Conservation (phyloP, 2,113 vertebrate species). For the Dasyprocta punctata region DNA sequence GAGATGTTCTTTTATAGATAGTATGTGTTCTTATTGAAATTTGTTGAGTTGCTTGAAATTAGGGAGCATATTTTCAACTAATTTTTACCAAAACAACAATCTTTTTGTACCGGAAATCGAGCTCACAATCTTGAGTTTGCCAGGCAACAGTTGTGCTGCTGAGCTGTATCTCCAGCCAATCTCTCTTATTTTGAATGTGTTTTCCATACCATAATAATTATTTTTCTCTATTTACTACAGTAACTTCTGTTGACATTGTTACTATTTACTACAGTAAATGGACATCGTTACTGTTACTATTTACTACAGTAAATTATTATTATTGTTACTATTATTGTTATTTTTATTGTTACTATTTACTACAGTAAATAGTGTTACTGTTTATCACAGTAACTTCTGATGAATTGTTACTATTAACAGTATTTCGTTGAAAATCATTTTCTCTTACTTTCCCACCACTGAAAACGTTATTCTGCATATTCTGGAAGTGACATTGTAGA, state of each 20-base stretch:
- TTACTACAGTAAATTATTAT: neutral
- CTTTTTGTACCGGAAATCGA: neutral
- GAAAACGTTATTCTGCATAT: neutral
- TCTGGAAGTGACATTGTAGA: neutral
- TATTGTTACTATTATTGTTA: neutral
- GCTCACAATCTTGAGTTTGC: too few species aligned
- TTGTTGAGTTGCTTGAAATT: neutral
- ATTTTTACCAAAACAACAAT: neutral
- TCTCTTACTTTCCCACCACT: neutral
- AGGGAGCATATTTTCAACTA: neutral
- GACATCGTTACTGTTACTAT: too few species aligned
- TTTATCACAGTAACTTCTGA: neutral
- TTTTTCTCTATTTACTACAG: neutral
- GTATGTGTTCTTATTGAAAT: neutral
- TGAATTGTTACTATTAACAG: neutral
- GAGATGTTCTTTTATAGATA: neutral
- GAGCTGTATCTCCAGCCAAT: too few species aligned
- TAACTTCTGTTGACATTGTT: neutral
- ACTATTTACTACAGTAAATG: too few species aligned
- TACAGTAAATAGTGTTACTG: too few species aligned
- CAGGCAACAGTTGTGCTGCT: too few species aligned
- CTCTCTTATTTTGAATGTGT: neutral
- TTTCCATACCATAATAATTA: neutral
- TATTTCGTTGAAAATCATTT: neutral
- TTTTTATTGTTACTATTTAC: too few species aligned